These are phyloP conservation scores for Cairina moschata DNA, from an alignment of 2,113 vertebrate species.

Conservation along the genomic window DNA sequence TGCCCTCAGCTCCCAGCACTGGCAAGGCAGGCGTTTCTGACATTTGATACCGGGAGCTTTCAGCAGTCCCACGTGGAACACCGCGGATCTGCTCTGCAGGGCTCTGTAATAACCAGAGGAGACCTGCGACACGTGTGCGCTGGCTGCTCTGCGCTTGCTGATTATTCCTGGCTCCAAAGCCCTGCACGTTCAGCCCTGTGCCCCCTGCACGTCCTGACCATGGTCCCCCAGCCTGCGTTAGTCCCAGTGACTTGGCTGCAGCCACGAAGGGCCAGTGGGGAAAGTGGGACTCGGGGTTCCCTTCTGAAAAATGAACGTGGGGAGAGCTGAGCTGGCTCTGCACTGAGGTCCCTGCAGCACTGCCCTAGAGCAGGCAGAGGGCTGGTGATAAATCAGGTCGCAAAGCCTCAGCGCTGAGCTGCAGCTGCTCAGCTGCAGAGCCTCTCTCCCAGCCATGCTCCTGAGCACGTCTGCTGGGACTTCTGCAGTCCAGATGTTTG, in stretches of 20 bases:
- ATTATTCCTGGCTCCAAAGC: not conserved
- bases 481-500: not conserved
- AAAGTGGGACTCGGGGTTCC: not conserved
- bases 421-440: not conserved
- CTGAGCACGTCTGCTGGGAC: not conserved
- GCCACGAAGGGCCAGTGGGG: not conserved
- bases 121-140: rapidly evolving
- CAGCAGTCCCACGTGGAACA: not conserved
- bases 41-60: not conserved
- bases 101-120: not conserved
- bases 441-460: not conserved
- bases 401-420: not conserved
- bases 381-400: not conserved
- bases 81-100: not conserved
- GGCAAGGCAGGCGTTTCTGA: not conserved
- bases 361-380: not conserved
- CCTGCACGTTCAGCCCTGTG: not conserved
- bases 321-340: not conserved
- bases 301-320: no score
- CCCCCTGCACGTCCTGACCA: no score
- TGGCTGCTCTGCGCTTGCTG: not conserved
- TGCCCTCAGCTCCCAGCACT: not conserved
- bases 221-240: not conserved
- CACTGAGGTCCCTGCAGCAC: not conserved
- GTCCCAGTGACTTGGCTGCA: not conserved